These are phyloP conservation scores for Lepidurus couesii DNA, from an alignment of 1,140 invertebrate species.

Conservation along the genomic window DNA sequence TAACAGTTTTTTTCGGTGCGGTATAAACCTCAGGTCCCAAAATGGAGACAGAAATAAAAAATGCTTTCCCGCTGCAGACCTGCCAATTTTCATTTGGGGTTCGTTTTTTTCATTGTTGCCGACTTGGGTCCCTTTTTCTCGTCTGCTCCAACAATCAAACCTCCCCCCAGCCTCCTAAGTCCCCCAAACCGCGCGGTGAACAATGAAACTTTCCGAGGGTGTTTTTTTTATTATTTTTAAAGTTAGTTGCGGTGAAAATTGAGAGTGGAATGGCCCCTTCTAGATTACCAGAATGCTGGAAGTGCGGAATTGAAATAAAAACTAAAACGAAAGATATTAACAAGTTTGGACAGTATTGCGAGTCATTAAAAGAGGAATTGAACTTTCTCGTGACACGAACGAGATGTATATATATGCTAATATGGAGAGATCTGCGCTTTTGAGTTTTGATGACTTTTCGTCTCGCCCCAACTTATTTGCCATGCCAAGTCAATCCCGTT, in stretches of 20 bases:
- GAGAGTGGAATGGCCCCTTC: no score
- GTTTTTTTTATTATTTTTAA: no score
- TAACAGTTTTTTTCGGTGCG: not conserved
- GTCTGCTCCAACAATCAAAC: not conserved
- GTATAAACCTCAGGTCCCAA: not conserved
- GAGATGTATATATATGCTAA: conserved; percentile 9
- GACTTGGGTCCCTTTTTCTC: not conserved
- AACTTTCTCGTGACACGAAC: not conserved
- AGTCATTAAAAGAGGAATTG: conserved; percentile 1
- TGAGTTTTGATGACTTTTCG: not conserved
- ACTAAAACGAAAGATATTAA: not conserved
- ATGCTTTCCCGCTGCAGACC: not conserved
- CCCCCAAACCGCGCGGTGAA: no score
- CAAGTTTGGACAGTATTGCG: not conserved
- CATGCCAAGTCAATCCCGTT: conserved; percentile 1
- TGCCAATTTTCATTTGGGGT: not conserved
- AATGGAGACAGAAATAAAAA: not conserved
- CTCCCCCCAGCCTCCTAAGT: no score
- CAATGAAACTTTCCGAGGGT: no score
- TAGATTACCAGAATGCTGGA: not conserved
- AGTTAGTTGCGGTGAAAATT: no score
- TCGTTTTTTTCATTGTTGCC: not conserved
- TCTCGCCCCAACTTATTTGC: not conserved
- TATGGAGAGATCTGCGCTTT: not conserved
- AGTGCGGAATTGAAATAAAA: not conserved